Base-by-base conservation (phyloP, 2,888 invertebrate genomes). In the Flexamia atlantica region DNA sequence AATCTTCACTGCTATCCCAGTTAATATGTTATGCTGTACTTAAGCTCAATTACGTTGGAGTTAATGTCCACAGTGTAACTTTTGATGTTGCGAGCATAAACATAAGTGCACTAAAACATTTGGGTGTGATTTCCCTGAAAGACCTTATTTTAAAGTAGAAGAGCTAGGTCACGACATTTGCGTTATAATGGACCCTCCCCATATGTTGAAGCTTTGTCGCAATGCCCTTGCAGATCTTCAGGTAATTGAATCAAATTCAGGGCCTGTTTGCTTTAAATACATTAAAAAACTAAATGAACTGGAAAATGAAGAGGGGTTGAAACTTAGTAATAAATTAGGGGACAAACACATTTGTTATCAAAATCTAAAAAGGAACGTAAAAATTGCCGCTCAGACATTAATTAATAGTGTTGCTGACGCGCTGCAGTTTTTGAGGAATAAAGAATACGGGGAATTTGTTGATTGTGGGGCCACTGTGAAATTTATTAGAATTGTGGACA, bases 331-430 rank as follows among this genome's bases (percentile, higher is more conserved):
- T 53, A 80, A 46, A 30, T 80, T 80, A n/a, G 50, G 53, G 4
- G 53, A 80, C 25, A 81, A 53, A 20, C 81, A 81, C 20, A 25
- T 81, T 20, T 25, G 3, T 32, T 81, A 10, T 28, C n/a, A 25
- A 53, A 81, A 81, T 81, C n/a, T 5, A 30, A 81, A 81, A 36
- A 81, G 60, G 81, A 81, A 60, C 32, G 81, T 81, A 5, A 81
- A 32, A 36, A 30, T 57, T 17, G 81, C 60, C 14, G 64, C n/a
- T 36, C 57, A 81, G 32, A 81, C 81, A 25, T 25, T 81, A 23
- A 81, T 60, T 64, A 3, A 10, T 20, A 36, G 81, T 36, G 57
- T 81, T 30, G 81, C 81, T n/a, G 64, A 81, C 10, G 30, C 81
- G 10, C 14, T 81, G 10, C 50, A 60, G 23, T 81, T 28, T 32